Evolutionary conservation across 1,140 invertebrate species (phyloP), one percentile per base, ranked within the genome.

Genomic region (Conus betulinus): DNA sequence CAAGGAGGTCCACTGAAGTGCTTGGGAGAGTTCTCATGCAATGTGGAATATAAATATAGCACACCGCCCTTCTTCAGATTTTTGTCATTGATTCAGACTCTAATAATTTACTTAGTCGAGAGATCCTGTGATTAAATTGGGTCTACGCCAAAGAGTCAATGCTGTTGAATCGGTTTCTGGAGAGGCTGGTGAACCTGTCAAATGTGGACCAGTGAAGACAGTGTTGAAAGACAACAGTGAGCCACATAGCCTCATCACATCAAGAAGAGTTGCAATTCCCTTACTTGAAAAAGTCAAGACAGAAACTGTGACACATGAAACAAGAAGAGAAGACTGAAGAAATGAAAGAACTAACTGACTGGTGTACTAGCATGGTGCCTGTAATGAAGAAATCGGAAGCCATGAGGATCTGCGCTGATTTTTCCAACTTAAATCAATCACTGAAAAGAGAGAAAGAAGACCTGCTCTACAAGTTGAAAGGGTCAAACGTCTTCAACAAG

Each of bases 231-330:
- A 85, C 11, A 53, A 85, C 20, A 23, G 10, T n/a, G 52, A 39
- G 51, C 91, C 90, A 0, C 87, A 90, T 63, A 20, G 5, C 39
- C 23, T 90, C 57, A 82, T 15, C 7, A 85, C 87, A 83, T 51
- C 87, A 88, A 87, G 53, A 74, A 84, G 52, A 67, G 87, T 25
- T 84, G 71, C 27, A 87, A 39, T 91, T 15, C 87, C 84, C n/a
- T 53, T 88, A 20, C 39, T 85, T 10, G 25, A 53, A 4, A 90
- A 91, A 83, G 85, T 88, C 13, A 63, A 89, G 51, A 78, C 63
- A 25, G 88, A 88, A 81, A 25, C 39, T 91, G 23, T 76, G 84
- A 27, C 78, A 82, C 52, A 89, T 91, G 85, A 78, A 90, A 81
- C 27, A 84, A 8, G 39, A 10, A 20, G 81, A 63, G 51, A 57